Conservation (phyloP, 2,888 invertebrate genomes). For the Oegoconia quadripuncta region DNA sequence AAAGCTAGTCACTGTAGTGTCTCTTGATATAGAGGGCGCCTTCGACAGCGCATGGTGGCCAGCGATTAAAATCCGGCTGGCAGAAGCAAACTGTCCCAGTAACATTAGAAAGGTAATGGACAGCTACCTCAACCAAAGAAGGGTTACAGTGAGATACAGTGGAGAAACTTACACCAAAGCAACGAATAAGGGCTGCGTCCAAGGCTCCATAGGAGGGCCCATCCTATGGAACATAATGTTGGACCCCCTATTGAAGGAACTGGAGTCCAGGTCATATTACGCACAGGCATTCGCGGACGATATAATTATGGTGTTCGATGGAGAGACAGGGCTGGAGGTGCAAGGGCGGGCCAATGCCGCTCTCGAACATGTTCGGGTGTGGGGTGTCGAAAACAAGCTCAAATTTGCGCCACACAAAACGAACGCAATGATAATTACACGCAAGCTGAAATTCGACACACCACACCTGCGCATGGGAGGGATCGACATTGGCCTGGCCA, state of each 20-base stretch:
- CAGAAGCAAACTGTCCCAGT: no score
- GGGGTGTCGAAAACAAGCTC: not conserved
- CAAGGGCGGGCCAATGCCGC: not conserved
- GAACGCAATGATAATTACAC: not conserved
- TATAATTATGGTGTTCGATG: not conserved
- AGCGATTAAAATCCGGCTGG: no score
- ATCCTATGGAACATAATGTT: not conserved
- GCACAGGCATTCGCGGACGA: no score
- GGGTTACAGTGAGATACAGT: no score
- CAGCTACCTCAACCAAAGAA: no score
- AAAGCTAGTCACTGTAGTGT: no score
- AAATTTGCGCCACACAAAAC: no score
- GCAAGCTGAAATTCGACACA: not conserved
- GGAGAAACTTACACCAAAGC: no score
- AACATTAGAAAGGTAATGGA: no score
- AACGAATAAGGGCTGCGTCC: no score
- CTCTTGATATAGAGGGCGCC: no score
- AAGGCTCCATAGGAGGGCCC: not conserved
- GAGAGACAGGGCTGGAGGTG: not conserved
- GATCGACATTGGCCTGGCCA: not conserved
- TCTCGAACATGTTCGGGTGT: not conserved
- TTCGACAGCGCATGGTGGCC: no score
- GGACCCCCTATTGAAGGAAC: not conserved
- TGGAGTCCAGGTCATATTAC: not conserved
- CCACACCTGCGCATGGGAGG: not conserved